phyloP scores from a whole-genome alignment of 2,113 vertebrate species.

The Peromyscus polionotus region DNA sequence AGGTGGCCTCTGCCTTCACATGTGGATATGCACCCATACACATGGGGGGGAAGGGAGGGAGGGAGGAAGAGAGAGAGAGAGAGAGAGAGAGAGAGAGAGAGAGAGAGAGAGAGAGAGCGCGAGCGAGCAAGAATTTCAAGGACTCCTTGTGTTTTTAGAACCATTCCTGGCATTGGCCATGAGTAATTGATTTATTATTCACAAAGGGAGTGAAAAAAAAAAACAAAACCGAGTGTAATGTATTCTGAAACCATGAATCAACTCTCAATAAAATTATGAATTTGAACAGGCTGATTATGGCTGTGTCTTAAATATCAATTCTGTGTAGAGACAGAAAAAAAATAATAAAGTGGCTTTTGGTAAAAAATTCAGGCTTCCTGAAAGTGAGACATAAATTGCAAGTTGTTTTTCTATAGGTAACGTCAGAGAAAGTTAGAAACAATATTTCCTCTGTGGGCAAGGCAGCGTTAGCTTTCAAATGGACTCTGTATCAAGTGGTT shows the following conservation, averaged over 20 bases:
- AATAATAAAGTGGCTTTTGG: constrained; percentile 52
- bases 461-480: background rate
- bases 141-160: constrained; percentile 50
- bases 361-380: constrained; percentile 68
- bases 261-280: constrained; percentile 68
- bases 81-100: background rate
- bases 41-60: background rate
- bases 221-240: background rate
- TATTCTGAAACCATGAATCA: constrained; percentile 60
- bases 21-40: background rate
- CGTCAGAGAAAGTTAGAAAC: constrained; percentile 32
- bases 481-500: background rate
- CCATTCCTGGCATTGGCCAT: background rate
- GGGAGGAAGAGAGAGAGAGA: rapidly evolving
- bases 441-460: constrained; percentile 9
- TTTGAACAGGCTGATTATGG: constrained; percentile 79
- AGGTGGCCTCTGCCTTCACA: background rate
- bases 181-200: constrained; percentile 61
- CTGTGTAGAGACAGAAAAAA: constrained; percentile 40
- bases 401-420: constrained; percentile 42
- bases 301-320: constrained; percentile 78
- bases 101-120: background rate
- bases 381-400: constrained; percentile 58
- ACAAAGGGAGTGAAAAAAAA: background rate
- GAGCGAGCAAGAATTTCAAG: constrained; percentile 11